Conservation (phyloP, 2,888 invertebrate genomes). For the Cosmopolites sordidus region DNA sequence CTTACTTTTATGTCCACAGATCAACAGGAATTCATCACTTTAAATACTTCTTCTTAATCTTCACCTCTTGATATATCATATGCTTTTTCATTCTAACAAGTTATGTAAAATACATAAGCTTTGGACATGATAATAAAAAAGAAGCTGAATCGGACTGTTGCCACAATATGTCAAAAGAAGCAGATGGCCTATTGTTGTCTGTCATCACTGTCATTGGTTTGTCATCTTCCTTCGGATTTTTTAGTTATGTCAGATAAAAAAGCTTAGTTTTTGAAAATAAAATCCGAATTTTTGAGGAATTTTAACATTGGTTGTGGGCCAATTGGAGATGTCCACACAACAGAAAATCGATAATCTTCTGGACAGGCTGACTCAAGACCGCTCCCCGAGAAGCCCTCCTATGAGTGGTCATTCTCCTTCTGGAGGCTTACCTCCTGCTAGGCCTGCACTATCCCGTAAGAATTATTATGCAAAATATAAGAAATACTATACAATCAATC, state of each 20-base stretch:
- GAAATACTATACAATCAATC: neutral
- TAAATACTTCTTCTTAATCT: no score
- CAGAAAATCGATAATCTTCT: slow-evolving; percentile 80
- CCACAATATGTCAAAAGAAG: no score
- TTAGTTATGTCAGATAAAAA: slow-evolving; percentile 15
- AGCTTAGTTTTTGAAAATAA: slow-evolving; percentile 4
- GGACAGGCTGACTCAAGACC: slow-evolving; percentile 66
- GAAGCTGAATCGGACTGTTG: no score
- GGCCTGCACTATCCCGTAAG: slow-evolving; percentile 34
- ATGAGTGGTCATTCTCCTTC: slow-evolving; percentile 26
- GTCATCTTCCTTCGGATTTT: neutral
- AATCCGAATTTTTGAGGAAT: neutral
- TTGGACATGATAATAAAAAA: no score
- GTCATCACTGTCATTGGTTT: neutral
- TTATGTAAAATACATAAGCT: no score
- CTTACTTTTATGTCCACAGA: no score
- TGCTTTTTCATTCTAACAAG: no score
- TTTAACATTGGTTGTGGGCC: neutral
- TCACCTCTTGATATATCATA: no score
- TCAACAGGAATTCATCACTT: no score
- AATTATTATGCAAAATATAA: slow-evolving; percentile 4
- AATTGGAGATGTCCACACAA: slow-evolving; percentile 57
- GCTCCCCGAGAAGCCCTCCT: slow-evolving; percentile 25
- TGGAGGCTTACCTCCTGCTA: slow-evolving; percentile 30
- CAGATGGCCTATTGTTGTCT: neutral